Percentiles rank a stretch among this genome's conserved stretches.
Conservation (phyloP, 1,140 invertebrate genomes). For the Schmidtea mediterranea region DNA sequence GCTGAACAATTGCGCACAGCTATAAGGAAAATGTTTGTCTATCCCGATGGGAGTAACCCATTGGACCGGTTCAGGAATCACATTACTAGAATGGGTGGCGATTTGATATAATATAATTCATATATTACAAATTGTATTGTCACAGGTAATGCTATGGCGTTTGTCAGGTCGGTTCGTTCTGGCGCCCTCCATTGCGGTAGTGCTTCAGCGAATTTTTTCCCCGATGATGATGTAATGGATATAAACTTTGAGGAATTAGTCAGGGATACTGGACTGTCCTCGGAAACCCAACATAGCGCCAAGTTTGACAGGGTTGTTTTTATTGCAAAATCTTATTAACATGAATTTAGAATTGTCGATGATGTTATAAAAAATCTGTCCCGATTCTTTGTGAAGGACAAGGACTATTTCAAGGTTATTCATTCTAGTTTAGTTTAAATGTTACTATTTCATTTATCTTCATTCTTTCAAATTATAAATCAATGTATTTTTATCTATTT, state of each 20-base stretch:
- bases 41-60: conserved; percentile 41
- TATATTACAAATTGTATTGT: conserved; percentile 6
- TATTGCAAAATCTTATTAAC: neutral
- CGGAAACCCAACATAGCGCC: conserved; percentile 36
- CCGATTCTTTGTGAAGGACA: conserved; percentile 48
- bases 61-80: conserved; percentile 69
- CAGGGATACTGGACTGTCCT: conserved; percentile 32
- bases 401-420: conserved; percentile 61
- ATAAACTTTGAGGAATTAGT: conserved; percentile 34
- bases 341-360: conserved; percentile 35
- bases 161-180: conserved; percentile 68
- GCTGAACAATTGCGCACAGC: too few species aligned
- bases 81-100: conserved; percentile 57
- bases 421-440: too few species aligned
- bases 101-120: conserved; percentile 24
- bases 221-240: conserved; percentile 42
- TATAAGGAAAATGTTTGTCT: too few species aligned
- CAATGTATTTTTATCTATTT: too few species aligned
- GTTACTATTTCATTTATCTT: too few species aligned
- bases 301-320: conserved; percentile 25
- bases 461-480: too few species aligned
- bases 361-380: conserved; percentile 42
- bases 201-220: conserved; percentile 61
- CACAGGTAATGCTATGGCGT: conserved; percentile 70
- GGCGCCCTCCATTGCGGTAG: conserved; percentile 70